phyloP scores from a whole-genome alignment of 2,797 vertebrate genomes.

The Lindbergichthys nudifrons region DNA sequence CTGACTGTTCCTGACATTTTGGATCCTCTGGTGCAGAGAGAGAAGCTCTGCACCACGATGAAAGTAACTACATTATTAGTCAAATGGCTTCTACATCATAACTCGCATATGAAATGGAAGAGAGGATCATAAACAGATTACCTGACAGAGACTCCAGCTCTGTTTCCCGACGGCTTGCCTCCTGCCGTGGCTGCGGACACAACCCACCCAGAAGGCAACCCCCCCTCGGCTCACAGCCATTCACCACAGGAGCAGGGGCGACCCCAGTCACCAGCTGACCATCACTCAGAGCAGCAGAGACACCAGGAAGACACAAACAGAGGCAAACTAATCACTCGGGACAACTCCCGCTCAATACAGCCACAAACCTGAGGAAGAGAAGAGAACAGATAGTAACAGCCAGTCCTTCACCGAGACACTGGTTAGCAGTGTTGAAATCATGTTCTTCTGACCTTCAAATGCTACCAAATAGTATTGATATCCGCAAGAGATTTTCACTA shows the following conservation, averaged over 20 bases:
- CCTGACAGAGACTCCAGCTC: slow-evolving; percentile 76
- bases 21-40: too few species aligned
- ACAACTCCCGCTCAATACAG: neutral
- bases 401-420: neutral
- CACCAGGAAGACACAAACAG: slow-evolving; percentile 5
- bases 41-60: too few species aligned
- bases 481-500: neutral
- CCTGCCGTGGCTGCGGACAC: slow-evolving; percentile 74
- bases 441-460: neutral
- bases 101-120: neutral
- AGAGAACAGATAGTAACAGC: neutral
- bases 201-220: slow-evolving; percentile 81
- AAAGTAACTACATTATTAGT: too few species aligned
- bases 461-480: neutral
- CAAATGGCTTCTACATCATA: too few species aligned
- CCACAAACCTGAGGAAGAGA: slow-evolving; percentile 31
- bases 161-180: slow-evolving; percentile 63
- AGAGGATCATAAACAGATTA: slow-evolving; percentile 42
- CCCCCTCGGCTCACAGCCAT: slow-evolving; percentile 86
- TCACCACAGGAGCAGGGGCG: slow-evolving; percentile 69
- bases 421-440: neutral
- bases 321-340: neutral
- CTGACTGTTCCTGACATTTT: too few species aligned
- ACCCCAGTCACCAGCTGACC: slow-evolving; percentile 68
- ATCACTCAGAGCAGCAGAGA: slow-evolving; percentile 55